A percentile compares a stretch with the other conserved stretches of the same genome.
Evolutionary conservation across 2,797 vertebrate genomes (phyloP).

Genomic region (Aldrovandia affinis): DNA sequence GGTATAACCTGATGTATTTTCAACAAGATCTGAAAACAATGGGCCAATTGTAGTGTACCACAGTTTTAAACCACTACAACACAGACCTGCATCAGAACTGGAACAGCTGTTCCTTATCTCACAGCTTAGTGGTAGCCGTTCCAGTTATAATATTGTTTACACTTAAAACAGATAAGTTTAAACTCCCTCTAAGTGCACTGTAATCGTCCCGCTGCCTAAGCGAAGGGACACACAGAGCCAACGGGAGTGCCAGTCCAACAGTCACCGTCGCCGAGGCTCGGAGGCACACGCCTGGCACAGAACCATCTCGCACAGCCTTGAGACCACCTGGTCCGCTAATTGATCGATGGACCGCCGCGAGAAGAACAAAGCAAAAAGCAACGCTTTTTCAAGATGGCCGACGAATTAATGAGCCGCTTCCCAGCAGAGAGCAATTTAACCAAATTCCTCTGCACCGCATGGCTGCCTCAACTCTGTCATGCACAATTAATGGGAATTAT

Average conservation of each 20-base stretch:
- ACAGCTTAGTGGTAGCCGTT: too few species aligned
- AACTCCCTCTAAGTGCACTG: too few species aligned
- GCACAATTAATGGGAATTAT: not conserved
- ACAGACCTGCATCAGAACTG: too few species aligned
- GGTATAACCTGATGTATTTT: too few species aligned
- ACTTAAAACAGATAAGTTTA: too few species aligned
- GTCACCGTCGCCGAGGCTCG: not conserved
- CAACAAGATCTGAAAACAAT: too few species aligned
- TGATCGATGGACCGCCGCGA: slow-evolving; percentile 10
- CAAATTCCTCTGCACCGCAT: not conserved
- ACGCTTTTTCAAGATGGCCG: not conserved
- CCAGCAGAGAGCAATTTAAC: slow-evolving; percentile 1
- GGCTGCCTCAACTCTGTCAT: not conserved
- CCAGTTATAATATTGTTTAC: too few species aligned
- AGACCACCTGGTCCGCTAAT: not conserved
- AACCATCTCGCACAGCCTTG: not conserved
- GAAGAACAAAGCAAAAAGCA: not conserved
- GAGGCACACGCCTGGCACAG: not conserved
- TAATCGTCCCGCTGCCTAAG: too few species aligned
- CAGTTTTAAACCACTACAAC: too few species aligned
- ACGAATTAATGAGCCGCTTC: slow-evolving; percentile 1
- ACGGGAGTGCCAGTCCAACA: not conserved
- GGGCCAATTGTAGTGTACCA: too few species aligned
- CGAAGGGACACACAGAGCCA: not conserved
- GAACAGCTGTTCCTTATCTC: too few species aligned